Evolutionary conservation across 2,113 vertebrate genomes (phyloP).

Genomic region (Toxostoma redivivum): DNA sequence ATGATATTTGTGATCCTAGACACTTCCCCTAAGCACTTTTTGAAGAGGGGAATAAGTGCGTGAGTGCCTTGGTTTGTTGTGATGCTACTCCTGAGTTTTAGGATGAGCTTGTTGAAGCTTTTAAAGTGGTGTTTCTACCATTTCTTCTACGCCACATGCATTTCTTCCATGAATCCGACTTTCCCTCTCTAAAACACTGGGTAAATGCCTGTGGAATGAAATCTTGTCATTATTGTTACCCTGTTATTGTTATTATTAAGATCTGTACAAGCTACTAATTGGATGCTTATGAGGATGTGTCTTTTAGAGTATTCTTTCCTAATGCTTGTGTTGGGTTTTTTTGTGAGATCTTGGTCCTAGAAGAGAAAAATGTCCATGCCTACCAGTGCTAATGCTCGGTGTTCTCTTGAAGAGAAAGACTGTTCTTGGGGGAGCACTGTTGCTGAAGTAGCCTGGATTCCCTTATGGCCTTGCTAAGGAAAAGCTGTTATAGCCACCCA

Average conservation of each 20-base stretch:
- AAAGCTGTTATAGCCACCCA: neutral
- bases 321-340: neutral
- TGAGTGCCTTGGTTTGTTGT: neutral
- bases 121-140: neutral
- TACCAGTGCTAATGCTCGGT: neutral
- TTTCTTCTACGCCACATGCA: rapidly evolving
- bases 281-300: neutral
- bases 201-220: neutral
- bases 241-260: neutral
- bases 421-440: neutral
- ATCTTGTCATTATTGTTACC: neutral
- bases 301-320: neutral
- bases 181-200: neutral
- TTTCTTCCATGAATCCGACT: neutral
- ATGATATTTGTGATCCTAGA: neutral
- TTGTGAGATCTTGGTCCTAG: neutral
- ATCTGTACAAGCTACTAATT: neutral
- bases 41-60: neutral
- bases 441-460: neutral
- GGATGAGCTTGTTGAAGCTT: neutral
- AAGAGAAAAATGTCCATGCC: neutral
- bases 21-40: neutral
- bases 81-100: neutral
- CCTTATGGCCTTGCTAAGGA: neutral
- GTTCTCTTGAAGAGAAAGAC: neutral